These are phyloP conservation scores for Condylura cristata DNA, from an alignment of 2,113 vertebrate species.

Conservation along the genomic window DNA sequence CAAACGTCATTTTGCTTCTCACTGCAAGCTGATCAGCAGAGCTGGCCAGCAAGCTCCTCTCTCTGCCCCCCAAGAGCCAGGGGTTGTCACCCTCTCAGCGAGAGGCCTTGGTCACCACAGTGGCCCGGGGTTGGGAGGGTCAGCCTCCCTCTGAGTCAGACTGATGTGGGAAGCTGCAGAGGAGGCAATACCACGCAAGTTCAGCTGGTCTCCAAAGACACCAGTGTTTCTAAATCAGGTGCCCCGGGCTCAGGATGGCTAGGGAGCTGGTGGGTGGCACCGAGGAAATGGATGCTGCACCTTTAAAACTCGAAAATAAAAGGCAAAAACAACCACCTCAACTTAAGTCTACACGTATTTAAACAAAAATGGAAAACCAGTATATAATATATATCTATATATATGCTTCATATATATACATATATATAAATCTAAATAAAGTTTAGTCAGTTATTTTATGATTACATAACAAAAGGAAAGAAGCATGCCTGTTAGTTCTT, in stretches of 20 bases:
- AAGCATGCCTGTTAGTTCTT: constrained; percentile 70
- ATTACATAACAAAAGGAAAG: constrained; percentile 62
- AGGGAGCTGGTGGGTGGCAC: background rate
- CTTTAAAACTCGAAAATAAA: constrained; percentile 88
- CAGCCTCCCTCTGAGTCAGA: constrained; percentile 71
- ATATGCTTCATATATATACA: constrained; percentile 81
- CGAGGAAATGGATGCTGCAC: constrained; percentile 85
- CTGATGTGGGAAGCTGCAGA: constrained; percentile 32
- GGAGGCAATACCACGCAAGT: constrained; percentile 18
- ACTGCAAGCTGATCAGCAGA: constrained; percentile 50
- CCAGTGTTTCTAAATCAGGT: background rate
- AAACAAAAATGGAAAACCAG: constrained; percentile 71
- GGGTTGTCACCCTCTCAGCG: constrained; percentile 64
- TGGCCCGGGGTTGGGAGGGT: constrained; percentile 21
- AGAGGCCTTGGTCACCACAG: constrained; percentile 49
- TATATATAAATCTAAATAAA: constrained; percentile 67
- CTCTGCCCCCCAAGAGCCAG: constrained; percentile 15
- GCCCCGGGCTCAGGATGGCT: background rate
- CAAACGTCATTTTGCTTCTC: constrained; percentile 50
- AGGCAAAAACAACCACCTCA: constrained; percentile 78
- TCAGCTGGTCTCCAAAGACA: constrained; percentile 49
- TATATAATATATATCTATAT: constrained; percentile 67
- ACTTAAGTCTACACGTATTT: constrained; percentile 52
- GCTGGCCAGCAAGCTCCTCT: constrained; percentile 57
- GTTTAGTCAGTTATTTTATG: constrained; percentile 68